A percentile compares a stretch with the other conserved stretches of the same genome.
phyloP scores from a whole-genome alignment of 2,888 invertebrate genomes.

The Erpobdella octoculata region DNA sequence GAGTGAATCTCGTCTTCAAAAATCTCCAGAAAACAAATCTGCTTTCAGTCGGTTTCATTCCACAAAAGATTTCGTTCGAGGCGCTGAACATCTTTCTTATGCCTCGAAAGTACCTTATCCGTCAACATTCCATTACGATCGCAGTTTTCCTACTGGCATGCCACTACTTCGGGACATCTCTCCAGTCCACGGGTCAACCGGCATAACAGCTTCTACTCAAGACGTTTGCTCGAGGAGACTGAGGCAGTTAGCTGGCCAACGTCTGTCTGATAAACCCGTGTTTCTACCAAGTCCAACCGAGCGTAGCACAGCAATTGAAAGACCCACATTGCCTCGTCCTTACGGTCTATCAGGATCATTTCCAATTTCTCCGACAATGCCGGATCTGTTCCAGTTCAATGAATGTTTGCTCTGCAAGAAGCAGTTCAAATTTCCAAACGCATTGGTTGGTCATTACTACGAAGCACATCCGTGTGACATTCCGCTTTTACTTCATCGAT shows the following conservation, averaged over 20 bases:
- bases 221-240: slow-evolving; percentile 25
- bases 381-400: slow-evolving; percentile 9
- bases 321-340: neutral
- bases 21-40: neutral
- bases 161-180: slow-evolving; percentile 1
- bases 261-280: neutral
- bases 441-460: slow-evolving; percentile 8
- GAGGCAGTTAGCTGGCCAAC: slow-evolving; percentile 15
- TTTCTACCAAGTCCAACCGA: neutral
- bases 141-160: neutral
- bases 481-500: slow-evolving; percentile 15
- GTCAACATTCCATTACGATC: neutral
- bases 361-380: slow-evolving; percentile 2
- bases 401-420: slow-evolving; percentile 20
- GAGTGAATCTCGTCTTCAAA: neutral
- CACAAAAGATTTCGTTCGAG: neutral
- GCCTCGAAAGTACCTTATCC: neutral
- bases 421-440: slow-evolving; percentile 14
- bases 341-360: slow-evolving; percentile 3
- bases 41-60: slow-evolving; percentile 4
- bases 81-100: neutral
- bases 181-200: too few species aligned
- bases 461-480: slow-evolving; percentile 11
- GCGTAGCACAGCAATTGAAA: neutral
- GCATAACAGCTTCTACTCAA: slow-evolving; percentile 9